Conservation (phyloP, 1,140 invertebrate genomes). For the Zaprionus inermis region DNA sequence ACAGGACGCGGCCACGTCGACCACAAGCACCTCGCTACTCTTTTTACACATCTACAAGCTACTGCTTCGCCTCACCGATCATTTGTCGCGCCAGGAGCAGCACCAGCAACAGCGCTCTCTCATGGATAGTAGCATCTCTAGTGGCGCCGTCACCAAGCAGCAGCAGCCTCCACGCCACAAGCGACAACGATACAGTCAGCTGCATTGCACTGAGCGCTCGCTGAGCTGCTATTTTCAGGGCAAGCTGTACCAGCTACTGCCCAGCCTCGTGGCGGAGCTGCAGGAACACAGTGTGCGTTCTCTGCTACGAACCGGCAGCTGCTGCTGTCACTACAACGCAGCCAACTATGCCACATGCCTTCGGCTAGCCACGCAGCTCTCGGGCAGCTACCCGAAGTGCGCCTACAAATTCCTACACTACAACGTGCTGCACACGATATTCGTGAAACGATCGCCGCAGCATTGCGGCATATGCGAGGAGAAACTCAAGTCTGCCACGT, state of each 20-base stretch:
- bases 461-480: slow-evolving; percentile 66
- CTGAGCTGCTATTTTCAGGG: slow-evolving; percentile 78
- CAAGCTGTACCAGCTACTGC: slow-evolving; percentile 63
- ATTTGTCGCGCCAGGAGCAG: slow-evolving; percentile 60
- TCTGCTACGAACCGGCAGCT: slow-evolving; percentile 66
- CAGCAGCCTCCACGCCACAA: slow-evolving; percentile 55
- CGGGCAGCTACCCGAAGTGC: slow-evolving; percentile 68
- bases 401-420: slow-evolving; percentile 76
- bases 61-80: slow-evolving; percentile 61
- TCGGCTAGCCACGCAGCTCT: slow-evolving; percentile 45
- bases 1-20: slow-evolving; percentile 41
- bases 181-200: slow-evolving; percentile 47
- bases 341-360: slow-evolving; percentile 61
- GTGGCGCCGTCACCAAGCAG: slow-evolving; percentile 51
- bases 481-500: slow-evolving; percentile 66
- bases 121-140: slow-evolving; percentile 66
- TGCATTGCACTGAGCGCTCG: slow-evolving; percentile 60
- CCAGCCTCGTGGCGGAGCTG: slow-evolving; percentile 53
- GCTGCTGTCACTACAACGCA: slow-evolving; percentile 75
- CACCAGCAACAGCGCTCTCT: slow-evolving; percentile 55
- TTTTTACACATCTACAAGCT: slow-evolving; percentile 70
- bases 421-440: slow-evolving; percentile 70
- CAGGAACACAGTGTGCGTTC: slow-evolving; percentile 68
- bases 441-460: slow-evolving; percentile 54
- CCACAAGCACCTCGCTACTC: slow-evolving; percentile 34